These are phyloP conservation scores for Silurus meridionalis DNA, from an alignment of 2,113 vertebrate species.

Conservation along the genomic window DNA sequence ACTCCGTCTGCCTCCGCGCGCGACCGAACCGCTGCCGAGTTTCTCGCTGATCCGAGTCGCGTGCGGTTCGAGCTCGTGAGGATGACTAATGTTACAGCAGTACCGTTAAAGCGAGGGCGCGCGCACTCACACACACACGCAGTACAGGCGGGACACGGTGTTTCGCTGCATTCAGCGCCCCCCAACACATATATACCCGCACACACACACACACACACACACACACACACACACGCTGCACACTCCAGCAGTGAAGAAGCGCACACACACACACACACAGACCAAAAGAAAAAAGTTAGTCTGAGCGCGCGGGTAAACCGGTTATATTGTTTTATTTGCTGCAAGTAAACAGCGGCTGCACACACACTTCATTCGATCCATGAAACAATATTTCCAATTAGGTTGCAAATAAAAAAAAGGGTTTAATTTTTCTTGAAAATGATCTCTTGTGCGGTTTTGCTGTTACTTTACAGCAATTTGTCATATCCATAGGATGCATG, in stretches of 20 bases:
- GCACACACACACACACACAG: conserved; percentile 9
- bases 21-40: conserved; percentile 2
- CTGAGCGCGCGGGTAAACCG: not conserved
- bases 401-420: not conserved
- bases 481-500: not conserved
- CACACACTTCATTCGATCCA: not conserved
- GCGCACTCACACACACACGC: not conserved
- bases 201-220: not conserved
- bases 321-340: not conserved
- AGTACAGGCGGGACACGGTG: not conserved
- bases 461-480: not conserved
- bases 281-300: conserved; percentile 19
- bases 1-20: conserved; percentile 16
- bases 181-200: not conserved
- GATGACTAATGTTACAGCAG: conserved; percentile 45
- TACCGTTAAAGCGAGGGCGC: conserved; percentile 10
- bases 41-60: not conserved
- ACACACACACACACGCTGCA: not conserved
- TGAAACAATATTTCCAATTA: not conserved
- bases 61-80: conserved; percentile 38
- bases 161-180: conserved; percentile 38
- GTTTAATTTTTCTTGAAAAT: not conserved
- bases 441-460: not conserved
- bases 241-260: not conserved
- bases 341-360: not conserved